These are phyloP conservation scores for Uloborus plumipes DNA, from an alignment of 2,888 invertebrate species.

Conservation along the genomic window DNA sequence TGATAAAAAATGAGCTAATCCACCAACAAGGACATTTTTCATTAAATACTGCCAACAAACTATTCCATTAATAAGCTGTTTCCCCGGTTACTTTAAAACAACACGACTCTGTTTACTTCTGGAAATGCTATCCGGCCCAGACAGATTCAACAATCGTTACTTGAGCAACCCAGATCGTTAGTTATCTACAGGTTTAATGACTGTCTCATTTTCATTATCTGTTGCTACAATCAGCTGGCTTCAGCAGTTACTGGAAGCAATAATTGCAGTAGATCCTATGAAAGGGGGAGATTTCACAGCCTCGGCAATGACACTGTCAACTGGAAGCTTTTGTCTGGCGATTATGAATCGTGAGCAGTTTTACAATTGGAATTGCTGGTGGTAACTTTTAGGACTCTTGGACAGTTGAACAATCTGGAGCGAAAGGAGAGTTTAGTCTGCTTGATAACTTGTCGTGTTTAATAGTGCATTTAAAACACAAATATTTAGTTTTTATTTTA, in stretches of 20 bases:
- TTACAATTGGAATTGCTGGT: neutral
- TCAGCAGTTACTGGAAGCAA: constrained; percentile 38
- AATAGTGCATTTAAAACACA: too few species aligned
- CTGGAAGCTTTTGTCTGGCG: neutral
- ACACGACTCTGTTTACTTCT: neutral
- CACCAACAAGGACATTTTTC: too few species aligned
- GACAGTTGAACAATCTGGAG: too few species aligned
- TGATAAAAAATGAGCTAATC: too few species aligned
- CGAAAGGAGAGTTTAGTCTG: too few species aligned
- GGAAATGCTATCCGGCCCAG: neutral
- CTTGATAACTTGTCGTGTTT: too few species aligned
- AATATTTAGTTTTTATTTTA: too few species aligned
- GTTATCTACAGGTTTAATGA: constrained; percentile 53
- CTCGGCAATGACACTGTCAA: constrained; percentile 5
- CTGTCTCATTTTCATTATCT: constrained; percentile 46
- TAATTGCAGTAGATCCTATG: constrained; percentile 16
- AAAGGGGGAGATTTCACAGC: constrained; percentile 1
- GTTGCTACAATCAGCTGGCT: constrained; percentile 21
- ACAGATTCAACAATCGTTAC: constrained; percentile 30
- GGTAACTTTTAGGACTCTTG: too few species aligned
- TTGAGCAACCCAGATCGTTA: constrained; percentile 22
- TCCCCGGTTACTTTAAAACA: constrained; percentile 15
- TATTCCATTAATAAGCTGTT: constrained; percentile 3
- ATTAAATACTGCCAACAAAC: too few species aligned
- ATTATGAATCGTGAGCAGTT: constrained; percentile 9